These are phyloP conservation scores for Phymastichus coffea DNA, from an alignment of 1,140 invertebrate genomes.

Conservation along the genomic window DNA sequence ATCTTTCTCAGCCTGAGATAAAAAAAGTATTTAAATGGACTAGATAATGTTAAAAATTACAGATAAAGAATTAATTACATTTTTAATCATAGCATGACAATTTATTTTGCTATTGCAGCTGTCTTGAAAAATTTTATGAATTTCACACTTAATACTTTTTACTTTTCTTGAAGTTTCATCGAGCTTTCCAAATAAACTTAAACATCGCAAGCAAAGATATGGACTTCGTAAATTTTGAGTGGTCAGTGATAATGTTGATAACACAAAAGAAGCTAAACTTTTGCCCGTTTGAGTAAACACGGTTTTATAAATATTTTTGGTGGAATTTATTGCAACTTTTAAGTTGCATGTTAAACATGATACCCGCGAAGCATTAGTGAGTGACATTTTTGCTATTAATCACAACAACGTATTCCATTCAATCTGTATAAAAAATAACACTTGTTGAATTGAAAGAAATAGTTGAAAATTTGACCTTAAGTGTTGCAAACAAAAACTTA, in stretches of 20 bases:
- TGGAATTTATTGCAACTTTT: conserved; percentile 32
- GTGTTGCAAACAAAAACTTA: too few relatives aligned
- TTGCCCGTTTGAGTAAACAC: conserved; percentile 38
- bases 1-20: not conserved
- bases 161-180: conserved; percentile 45
- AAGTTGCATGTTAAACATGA: conserved; percentile 42
- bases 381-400: too few relatives aligned
- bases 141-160: conserved; percentile 40
- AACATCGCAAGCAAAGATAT: conserved; percentile 42
- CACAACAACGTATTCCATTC: too few relatives aligned
- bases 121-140: conserved; percentile 37
- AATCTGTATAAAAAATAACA: too few relatives aligned
- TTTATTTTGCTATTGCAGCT: conserved; percentile 25
- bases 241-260: conserved; percentile 31
- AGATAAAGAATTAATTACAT: not conserved
- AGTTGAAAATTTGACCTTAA: too few relatives aligned
- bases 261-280: conserved; percentile 38
- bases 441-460: too few relatives aligned
- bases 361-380: conserved; percentile 9
- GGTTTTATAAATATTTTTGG: conserved; percentile 43
- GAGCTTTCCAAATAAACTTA: conserved; percentile 44
- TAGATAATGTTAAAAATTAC: not conserved
- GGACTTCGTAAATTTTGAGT: conserved; percentile 31
- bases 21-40: not conserved
- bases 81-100: not conserved